Base-by-base conservation (phyloP, 2,888 invertebrate genomes). In the Tenthredo distinguenda region DNA sequence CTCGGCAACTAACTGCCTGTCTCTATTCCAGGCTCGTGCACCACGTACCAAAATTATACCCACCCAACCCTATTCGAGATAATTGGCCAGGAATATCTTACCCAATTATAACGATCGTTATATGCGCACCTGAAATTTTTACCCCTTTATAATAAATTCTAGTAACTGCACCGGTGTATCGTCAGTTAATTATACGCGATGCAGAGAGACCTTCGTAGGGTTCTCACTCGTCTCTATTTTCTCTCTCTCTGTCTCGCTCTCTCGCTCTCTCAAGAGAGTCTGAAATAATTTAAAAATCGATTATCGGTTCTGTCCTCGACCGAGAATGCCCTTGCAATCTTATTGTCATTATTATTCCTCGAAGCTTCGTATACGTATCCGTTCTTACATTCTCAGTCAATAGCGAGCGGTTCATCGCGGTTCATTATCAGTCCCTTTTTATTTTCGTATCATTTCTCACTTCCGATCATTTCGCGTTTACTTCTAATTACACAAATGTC, bases 241-340 rank as follows among this genome's bases (percentile, higher is more conserved):
- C n/a, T 18, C 5, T 47, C 4, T 47, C 15, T 47, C 0, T 15
- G 4, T 47, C 18, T 18, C 18, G 3, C 1, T 50, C 50, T 55
- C 55, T 55, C 55, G 5, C 50, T 10, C 3, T 0, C 4, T 5
- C 18, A n/a, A 55, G 21, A 43, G 26, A 43, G 43, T 43, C 26
- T 74, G 74, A 74, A 40, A 26, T 74, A 74, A 74, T 74, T 21
- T 74, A 2, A 74, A 43, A 74, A 74, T 74, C 74, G 74, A 74
- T 74, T 68, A 68, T 68, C 68, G 68, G 68, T 68, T 34, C 68
- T 15, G 68, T 18, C 68, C 31, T 31, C 68, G 34, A 68, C 31
- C 15, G 68, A 68, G 34, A 68, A 26, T 34, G 12, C 68, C 34
- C 31, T 68, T 68, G 18, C 68, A 34, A 34, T 12, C 26, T 62